phyloP scores from a whole-genome alignment of 2,888 invertebrate genomes.

The Augiades crinisus region DNA sequence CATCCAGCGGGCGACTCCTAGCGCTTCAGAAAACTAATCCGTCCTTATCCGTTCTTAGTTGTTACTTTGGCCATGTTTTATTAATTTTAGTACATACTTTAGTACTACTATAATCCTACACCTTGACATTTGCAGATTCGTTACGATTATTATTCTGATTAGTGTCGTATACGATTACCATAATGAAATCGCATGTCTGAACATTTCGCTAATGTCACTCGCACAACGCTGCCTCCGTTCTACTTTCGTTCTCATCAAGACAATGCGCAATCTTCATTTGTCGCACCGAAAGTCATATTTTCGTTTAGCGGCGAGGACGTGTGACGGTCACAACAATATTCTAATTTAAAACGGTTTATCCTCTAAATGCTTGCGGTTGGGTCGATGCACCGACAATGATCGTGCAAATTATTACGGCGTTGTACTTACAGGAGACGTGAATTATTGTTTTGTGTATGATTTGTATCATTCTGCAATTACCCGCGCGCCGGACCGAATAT shows the following conservation, averaged over 20 bases:
- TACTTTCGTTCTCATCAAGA: conserved; percentile 36
- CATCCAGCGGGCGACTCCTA: not conserved
- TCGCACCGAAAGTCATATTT: conserved; percentile 46
- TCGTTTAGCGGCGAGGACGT: conserved; percentile 45
- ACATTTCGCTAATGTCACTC: conserved; percentile 11
- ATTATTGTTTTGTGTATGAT: conserved; percentile 42
- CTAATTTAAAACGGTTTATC: conserved; percentile 64
- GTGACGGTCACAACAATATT: conserved; percentile 58
- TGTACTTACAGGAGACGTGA: conserved; percentile 36
- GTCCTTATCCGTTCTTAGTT: too few relatives aligned
- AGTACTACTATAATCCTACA: too few relatives aligned
- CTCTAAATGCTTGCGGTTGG: conserved; percentile 51
- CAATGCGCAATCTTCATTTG: conserved; percentile 44
- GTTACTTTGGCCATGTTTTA: conserved; percentile 11
- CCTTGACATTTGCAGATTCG: conserved; percentile 30
- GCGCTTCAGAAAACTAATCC: not conserved
- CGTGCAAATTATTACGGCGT: conserved; percentile 49
- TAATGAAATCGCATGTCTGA: conserved; percentile 13
- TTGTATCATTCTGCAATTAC: conserved; percentile 41
- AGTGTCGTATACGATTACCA: conserved; percentile 30
- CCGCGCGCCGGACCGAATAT: conserved; percentile 31
- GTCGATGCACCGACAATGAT: conserved; percentile 61
- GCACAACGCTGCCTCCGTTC: conserved; percentile 23
- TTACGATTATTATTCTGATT: conserved; percentile 4
- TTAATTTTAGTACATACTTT: conserved; percentile 17